Percentiles rank a stretch among this genome's conserved stretches.
These are phyloP conservation scores for Monochamus alternatus DNA, from an alignment of 2,888 invertebrate species.

Conservation along the genomic window DNA sequence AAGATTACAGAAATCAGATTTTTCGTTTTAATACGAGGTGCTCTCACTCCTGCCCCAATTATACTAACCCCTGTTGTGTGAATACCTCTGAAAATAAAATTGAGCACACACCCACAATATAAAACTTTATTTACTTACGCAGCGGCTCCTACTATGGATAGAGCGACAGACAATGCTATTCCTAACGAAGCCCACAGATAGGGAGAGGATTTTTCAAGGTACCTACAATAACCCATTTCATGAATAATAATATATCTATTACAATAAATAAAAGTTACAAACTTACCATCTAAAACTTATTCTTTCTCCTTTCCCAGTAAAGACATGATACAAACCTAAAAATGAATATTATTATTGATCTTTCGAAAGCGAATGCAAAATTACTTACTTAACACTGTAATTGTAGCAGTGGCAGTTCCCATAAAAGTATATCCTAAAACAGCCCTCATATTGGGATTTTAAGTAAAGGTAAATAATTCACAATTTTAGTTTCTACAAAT, in stretches of 20 bases:
- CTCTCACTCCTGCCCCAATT: constrained; percentile 97
- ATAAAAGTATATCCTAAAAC: constrained; percentile 68
- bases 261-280: constrained; percentile 9
- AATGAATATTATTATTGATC: constrained; percentile 50
- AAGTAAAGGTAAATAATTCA: no score
- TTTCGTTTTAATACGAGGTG: constrained; percentile 98
- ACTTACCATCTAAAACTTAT: constrained; percentile 87
- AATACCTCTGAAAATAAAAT: constrained; percentile 81
- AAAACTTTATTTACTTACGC: constrained; percentile 70
- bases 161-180: constrained; percentile 91
- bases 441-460: constrained; percentile 72
- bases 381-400: constrained; percentile 63
- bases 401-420: constrained; percentile 64
- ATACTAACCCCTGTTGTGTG: constrained; percentile 97
- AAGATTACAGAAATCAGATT: constrained; percentile 99
- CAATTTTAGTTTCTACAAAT: no score
- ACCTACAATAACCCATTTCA: constrained; percentile 72
- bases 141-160: constrained; percentile 98
- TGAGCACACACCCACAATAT: not conserved
- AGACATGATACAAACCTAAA: constrained; percentile 77
- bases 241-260: not conserved
- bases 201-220: constrained; percentile 90
- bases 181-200: constrained; percentile 97
- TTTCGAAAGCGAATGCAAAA: not conserved
- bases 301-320: constrained; percentile 89